Conservation (phyloP, 2,113 vertebrate genomes). For the Carollia perspicillata region DNA sequence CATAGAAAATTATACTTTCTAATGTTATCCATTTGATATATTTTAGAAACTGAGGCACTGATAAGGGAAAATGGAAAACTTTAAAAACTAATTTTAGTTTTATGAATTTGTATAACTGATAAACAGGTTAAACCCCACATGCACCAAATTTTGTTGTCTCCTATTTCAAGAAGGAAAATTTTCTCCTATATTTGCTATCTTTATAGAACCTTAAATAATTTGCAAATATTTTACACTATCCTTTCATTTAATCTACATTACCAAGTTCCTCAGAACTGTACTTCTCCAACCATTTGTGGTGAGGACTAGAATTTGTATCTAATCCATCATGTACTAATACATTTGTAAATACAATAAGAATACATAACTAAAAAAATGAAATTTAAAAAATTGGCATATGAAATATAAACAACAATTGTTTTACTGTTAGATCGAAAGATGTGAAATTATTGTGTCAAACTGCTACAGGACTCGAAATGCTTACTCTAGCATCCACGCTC, state of each 20-base stretch:
- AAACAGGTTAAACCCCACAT: background rate
- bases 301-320: background rate
- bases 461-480: background rate
- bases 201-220: background rate
- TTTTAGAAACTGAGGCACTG: background rate
- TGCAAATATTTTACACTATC: background rate
- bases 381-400: background rate
- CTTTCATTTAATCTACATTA: background rate
- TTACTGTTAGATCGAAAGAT: background rate
- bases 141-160: background rate
- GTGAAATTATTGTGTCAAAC: background rate
- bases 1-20: background rate
- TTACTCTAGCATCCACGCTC: background rate
- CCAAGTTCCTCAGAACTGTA: background rate
- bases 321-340: background rate
- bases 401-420: background rate
- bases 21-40: background rate
- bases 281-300: background rate
- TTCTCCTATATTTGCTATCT: background rate
- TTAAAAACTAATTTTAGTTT: background rate
- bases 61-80: background rate
- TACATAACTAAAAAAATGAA: background rate
- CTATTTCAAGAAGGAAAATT: background rate
- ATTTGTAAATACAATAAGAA: constrained; percentile 36
- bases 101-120: background rate